Evolutionary conservation across 2,888 invertebrate genomes (phyloP), one percentile per base, ranked within the genome.

Genomic region (Pseudococcus jackbeardsleyi): DNA sequence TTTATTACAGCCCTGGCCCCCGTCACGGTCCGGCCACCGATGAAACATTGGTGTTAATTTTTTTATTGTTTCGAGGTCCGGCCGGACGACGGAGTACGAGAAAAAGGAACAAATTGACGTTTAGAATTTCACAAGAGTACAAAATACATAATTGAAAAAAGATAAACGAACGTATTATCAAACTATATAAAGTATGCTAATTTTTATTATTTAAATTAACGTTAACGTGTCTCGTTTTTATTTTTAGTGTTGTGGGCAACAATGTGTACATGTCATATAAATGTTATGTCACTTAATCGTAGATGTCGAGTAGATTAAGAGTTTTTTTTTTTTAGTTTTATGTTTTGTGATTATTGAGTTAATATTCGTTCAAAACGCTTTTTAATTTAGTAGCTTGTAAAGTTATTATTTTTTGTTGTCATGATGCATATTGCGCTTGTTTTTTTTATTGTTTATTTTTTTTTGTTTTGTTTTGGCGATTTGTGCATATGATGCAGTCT

Each of bases 221-320:
- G 26, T 86, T 86, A 86, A 68, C 59, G 33, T 42, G 26, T 59
- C 15, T 86, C 39, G 42, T 22, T 86, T 86, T 50, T 50, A 86
- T 11, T 86, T 50, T 54, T 86, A 86, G 85, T 33, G 26, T 59
- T 68, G 85, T 72, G 77, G 87, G 77, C 87, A 87, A 87, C 87
- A 87, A 87, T 87, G 87, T 87, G 87, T 87, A 87, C 87, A 87
- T 87, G 87, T 87, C 87, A 87, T 72, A 86, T 42, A 72, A 87
- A 50, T 77, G 87, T 72, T 87, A 77, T 87, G 87, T 87, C 85
- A 85, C 85, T 85, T 84, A 54, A 42, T 50, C 9, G 50, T 19
- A 84, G 84, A 50, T 19, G n/a, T 48, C 11, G 42, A 22, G 33
- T 26, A 84, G 42, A 42, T 50, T 84, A 84, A 84, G 84, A 2